phyloP scores from a whole-genome alignment of 2,888 invertebrate genomes.

The Blera fallax region DNA sequence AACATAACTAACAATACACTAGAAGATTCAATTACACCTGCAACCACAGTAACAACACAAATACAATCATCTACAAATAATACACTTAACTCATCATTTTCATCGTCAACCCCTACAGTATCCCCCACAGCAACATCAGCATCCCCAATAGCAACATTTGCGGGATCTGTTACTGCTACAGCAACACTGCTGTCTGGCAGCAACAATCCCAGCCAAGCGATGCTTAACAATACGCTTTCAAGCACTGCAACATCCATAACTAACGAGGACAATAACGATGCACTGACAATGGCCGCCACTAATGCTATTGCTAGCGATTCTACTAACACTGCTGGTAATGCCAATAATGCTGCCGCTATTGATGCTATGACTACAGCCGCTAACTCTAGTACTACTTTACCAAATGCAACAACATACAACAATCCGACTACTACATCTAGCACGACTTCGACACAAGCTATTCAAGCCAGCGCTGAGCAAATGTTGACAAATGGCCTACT shows the following conservation, averaged over 20 bases:
- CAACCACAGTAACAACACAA: slow-evolving; percentile 74
- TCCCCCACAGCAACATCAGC: slow-evolving; percentile 38
- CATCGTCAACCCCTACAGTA: slow-evolving; percentile 64
- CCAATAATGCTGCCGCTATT: slow-evolving; percentile 70
- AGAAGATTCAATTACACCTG: slow-evolving; percentile 76
- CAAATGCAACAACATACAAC: slow-evolving; percentile 31
- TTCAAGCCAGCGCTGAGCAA: slow-evolving; percentile 24
- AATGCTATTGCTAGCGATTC: slow-evolving; percentile 61
- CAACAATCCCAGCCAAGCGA: slow-evolving; percentile 56
- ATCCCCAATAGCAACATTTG: slow-evolving; percentile 60
- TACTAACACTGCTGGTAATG: slow-evolving; percentile 68
- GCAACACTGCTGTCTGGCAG: slow-evolving; percentile 74
- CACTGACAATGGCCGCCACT: slow-evolving; percentile 64
- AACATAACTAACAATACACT: slow-evolving; percentile 54
- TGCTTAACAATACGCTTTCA: slow-evolving; percentile 15
- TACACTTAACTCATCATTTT: slow-evolving; percentile 50
- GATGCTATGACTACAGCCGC: slow-evolving; percentile 51
- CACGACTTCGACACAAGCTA: slow-evolving; percentile 17
- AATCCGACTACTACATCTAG: slow-evolving; percentile 28
- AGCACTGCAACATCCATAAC: slow-evolving; percentile 11
- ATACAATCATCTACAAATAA: slow-evolving; percentile 64
- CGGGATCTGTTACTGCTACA: slow-evolving; percentile 13
- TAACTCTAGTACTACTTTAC: slow-evolving; percentile 71
- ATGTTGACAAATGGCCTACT: slow-evolving; percentile 37
- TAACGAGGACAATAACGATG: slow-evolving; percentile 45